Evolutionary conservation across 2,888 invertebrate species (phyloP).

Genomic region (Tricholauxania praeusta): DNA sequence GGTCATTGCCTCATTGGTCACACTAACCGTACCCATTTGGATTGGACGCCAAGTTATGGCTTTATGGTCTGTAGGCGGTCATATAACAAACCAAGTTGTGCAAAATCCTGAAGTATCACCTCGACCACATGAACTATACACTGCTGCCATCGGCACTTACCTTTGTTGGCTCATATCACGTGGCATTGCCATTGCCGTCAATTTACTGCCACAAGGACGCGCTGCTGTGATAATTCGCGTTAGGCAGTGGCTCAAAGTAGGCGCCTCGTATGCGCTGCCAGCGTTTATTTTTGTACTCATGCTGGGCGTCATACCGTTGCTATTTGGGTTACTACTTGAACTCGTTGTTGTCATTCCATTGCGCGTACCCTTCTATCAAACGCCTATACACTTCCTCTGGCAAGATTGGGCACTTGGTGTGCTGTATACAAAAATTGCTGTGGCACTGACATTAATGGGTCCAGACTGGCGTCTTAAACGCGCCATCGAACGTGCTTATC

Average conservation of each 20-base stretch:
- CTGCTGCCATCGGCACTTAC: slow-evolving; percentile 93
- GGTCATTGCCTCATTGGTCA: slow-evolving; percentile 85
- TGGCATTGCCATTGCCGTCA: slow-evolving; percentile 82
- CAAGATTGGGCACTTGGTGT: slow-evolving; percentile 99
- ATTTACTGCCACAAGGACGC: slow-evolving; percentile 92
- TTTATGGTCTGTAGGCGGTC: slow-evolving; percentile 79
- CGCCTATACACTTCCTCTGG: slow-evolving; percentile 89
- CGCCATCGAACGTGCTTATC: slow-evolving; percentile 92
- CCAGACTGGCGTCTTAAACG: slow-evolving; percentile 95
- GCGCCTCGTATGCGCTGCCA: slow-evolving; percentile 82
- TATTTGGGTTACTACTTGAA: slow-evolving; percentile 93
- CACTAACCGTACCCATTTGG: slow-evolving; percentile 88
- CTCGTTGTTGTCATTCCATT: slow-evolving; percentile 92
- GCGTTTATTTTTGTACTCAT: slow-evolving; percentile 77
- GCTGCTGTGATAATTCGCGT: slow-evolving; percentile 79
- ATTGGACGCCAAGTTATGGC: slow-evolving; percentile 91
- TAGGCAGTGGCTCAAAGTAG: slow-evolving; percentile 80
- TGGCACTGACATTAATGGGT: slow-evolving; percentile 97
- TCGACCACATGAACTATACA: slow-evolving; percentile 95
- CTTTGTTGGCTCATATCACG: slow-evolving; percentile 94
- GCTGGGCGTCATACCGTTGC: slow-evolving; percentile 89
- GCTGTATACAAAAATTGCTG: slow-evolving; percentile 96
- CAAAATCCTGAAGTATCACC: slow-evolving; percentile 65
- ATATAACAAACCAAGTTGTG: slow-evolving; percentile 49
- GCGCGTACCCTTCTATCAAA: slow-evolving; percentile 91